Evolutionary conservation across 2,888 invertebrate genomes (phyloP), one percentile per base, ranked within the genome.

Genomic region (Thelaira solivaga): DNA sequence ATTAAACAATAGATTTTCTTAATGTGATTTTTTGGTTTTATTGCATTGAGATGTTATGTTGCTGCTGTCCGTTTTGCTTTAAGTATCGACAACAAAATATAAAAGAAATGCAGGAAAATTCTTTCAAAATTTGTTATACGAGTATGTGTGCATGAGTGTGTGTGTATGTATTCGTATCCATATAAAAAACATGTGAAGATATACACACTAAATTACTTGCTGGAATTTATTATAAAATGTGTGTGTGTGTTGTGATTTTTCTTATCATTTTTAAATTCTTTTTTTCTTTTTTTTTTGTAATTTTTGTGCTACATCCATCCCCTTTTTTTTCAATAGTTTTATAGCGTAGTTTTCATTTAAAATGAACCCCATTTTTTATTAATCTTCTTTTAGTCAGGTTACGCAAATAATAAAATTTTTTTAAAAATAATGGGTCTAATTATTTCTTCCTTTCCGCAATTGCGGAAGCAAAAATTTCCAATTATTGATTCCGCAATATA

Each of bases 1-100:
- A 18, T 39, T 22, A 59, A 31, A 69, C 39, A 59, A 69, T 59
- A 49, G 49, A 49, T 20, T 59, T 69, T 59, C 16, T 22, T 59
- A 31, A 31, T 49, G 41, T n/a, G n/a, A n/a, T n/a, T n/a, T 11
- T 31, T 49, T 7, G 10, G 49, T 41, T 49, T 51, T 36, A 67
- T 36, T 55, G 67, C 67, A 67, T 26, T 47, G n/a, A n/a, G n/a
- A n/a, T n/a, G n/a, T 53, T 34, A 34, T 36, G 29, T n/a, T 16
- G 16, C 8, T 36, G 34, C 13, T 62, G 7, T 34, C 24, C 13
- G 3, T 18, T 62, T 47, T 47, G n/a, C 26, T 26, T 13, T 29
- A 36, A 43, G 45, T 55, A 67, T 55, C 55, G 45, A 3, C 31
- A 29, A 11, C 22, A 65, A 39, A 16, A 26, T 2, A 8, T 22